Percentiles rank a stretch among this genome's conserved stretches.
phyloP scores from a whole-genome alignment of 2,888 invertebrate genomes.

The Malthinus seriepunctatus region DNA sequence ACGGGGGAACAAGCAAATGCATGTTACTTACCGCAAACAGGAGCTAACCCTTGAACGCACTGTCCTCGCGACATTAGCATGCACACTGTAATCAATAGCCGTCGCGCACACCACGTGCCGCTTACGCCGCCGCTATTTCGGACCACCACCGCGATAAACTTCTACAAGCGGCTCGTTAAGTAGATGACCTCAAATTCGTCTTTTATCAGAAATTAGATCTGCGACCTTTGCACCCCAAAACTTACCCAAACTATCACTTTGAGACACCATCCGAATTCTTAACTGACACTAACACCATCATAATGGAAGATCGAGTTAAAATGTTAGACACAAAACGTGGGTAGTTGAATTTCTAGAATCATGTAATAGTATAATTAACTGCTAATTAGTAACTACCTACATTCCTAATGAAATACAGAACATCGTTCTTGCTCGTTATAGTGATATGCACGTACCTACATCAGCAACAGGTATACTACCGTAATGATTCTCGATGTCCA shows the following conservation, averaged over 20 bases:
- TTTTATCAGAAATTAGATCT: constrained; percentile 14
- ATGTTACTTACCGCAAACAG: constrained; percentile 36
- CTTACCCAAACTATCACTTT: constrained; percentile 7
- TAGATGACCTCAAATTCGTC: constrained; percentile 24
- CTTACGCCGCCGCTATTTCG: constrained; percentile 41
- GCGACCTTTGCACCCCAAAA: constrained; percentile 7
- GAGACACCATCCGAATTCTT: not conserved
- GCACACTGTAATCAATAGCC: constrained; percentile 51
- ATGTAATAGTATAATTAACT: constrained; percentile 7
- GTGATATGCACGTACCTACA: constrained; percentile 2
- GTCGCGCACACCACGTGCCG: constrained; percentile 40
- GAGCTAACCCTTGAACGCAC: constrained; percentile 29
- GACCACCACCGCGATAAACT: constrained; percentile 27
- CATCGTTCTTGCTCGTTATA: constrained; percentile 8
- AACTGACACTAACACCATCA: constrained; percentile 3
- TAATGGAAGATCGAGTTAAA: not conserved
- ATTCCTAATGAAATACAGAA: constrained; percentile 9
- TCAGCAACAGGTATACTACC: constrained; percentile 23
- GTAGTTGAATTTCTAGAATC: constrained; percentile 4
- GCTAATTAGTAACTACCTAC: constrained; percentile 9
- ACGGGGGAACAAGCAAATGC: constrained; percentile 30
- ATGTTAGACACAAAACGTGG: not conserved
- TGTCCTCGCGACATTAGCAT: constrained; percentile 49
- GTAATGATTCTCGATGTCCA: constrained; percentile 16
- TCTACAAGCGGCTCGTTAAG: constrained; percentile 21